Evolutionary conservation across 2,888 invertebrate genomes (phyloP).

Genomic region (Panorpa germanica): DNA sequence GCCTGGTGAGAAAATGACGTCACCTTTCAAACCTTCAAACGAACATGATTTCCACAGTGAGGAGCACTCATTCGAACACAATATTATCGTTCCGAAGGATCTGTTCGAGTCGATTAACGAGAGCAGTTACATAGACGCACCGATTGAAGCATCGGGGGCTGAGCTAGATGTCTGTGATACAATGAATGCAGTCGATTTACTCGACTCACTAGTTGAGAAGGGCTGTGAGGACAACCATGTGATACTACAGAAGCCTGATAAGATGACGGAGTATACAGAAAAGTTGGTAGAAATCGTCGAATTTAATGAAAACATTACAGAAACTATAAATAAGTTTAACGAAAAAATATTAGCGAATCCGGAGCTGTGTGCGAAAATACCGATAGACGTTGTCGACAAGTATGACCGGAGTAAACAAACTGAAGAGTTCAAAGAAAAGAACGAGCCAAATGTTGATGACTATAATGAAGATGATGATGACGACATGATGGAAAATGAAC

Average conservation of each 20-base stretch:
- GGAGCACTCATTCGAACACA: constrained; percentile 23
- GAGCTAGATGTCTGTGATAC: constrained; percentile 27
- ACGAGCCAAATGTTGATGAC: constrained; percentile 24
- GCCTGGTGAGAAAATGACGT: too few species aligned
- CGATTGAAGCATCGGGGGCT: constrained; percentile 24
- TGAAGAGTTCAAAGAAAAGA: too few species aligned
- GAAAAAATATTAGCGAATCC: too few species aligned
- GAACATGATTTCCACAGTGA: constrained; percentile 15
- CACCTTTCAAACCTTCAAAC: constrained; percentile 16
- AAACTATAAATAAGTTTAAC: too few species aligned
- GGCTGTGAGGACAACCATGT: constrained; percentile 41
- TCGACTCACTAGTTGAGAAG: constrained; percentile 38
- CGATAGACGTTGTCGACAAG: too few species aligned
- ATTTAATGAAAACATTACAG: too few species aligned
- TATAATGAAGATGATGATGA: constrained; percentile 30
- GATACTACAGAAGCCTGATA: too few species aligned
- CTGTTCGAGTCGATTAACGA: constrained; percentile 30
- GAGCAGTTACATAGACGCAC: constrained; percentile 28
- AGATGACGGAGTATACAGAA: too few species aligned
- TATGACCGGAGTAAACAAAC: too few species aligned
- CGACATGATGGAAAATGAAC: constrained; percentile 26
- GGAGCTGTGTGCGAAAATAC: too few species aligned
- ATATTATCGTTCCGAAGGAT: constrained; percentile 26
- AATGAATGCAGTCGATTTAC: constrained; percentile 25
- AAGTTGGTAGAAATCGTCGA: too few species aligned